Conservation (phyloP, 2,888 invertebrate species). For the Caenorhabditis macrosperma region DNA sequence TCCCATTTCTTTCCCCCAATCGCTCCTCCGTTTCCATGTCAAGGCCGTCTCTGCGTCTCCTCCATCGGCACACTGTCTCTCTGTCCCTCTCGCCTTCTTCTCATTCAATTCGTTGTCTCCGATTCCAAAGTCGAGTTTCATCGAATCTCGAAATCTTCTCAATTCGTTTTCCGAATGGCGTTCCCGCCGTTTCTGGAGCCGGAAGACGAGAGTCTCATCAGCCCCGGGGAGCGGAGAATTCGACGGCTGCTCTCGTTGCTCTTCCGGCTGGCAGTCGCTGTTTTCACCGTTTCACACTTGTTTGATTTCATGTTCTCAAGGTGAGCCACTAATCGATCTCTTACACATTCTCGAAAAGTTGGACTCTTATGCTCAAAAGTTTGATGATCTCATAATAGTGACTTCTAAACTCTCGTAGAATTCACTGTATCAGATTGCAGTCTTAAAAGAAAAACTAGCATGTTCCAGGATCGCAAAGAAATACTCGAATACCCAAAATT, state of each 20-base stretch:
- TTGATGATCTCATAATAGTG: no score
- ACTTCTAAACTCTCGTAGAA: no score
- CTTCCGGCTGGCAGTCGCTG: slow-evolving; percentile 59
- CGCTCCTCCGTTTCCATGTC: slow-evolving; percentile 38
- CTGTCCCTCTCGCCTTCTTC: slow-evolving; percentile 17
- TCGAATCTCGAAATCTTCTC: slow-evolving; percentile 11
- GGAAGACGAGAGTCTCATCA: slow-evolving; percentile 37
- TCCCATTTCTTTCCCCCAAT: background rate
- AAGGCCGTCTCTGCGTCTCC: slow-evolving; percentile 39
- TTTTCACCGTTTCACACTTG: slow-evolving; percentile 59
- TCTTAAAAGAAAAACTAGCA: no score
- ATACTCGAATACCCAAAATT: no score
- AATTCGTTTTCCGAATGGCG: slow-evolving; percentile 8
- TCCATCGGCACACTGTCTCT: slow-evolving; percentile 8
- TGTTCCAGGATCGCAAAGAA: no score
- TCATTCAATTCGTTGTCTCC: slow-evolving; percentile 30
- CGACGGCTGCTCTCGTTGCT: slow-evolving; percentile 20
- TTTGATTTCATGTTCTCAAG: slow-evolving; percentile 70
- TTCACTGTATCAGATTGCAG: no score
- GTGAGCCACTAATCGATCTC: slow-evolving; percentile 18
- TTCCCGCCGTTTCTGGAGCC: slow-evolving; percentile 49
- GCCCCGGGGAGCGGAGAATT: slow-evolving; percentile 21
- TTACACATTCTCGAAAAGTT: no score
- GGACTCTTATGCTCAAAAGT: no score
- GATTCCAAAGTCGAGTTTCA: background rate